phyloP scores from a whole-genome alignment of 2,888 invertebrate genomes.

The Yponomeuta evonymella region DNA sequence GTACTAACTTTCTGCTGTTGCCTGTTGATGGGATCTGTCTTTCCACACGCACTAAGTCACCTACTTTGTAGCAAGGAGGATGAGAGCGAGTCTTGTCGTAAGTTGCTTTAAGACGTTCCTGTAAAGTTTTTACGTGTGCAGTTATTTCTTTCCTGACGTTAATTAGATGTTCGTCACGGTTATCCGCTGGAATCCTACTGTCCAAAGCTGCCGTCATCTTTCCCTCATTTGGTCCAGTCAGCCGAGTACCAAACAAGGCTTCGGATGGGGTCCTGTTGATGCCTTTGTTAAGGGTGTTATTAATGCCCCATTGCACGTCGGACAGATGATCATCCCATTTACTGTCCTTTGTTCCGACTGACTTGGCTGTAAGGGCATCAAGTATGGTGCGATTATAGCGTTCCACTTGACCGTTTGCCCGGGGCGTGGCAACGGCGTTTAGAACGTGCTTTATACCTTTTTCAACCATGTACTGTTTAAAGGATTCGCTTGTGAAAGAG shows the following conservation, averaged over 20 bases:
- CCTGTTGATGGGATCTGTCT: conserved; percentile 17
- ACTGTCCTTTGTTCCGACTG: conserved; percentile 9
- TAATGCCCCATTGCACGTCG: conserved; percentile 19
- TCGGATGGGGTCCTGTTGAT: conserved; percentile 17
- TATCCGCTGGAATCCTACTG: not conserved
- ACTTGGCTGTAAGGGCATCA: conserved; percentile 14
- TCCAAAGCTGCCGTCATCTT: not conserved
- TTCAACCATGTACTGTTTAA: conserved; percentile 12
- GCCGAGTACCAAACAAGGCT: conserved; percentile 16
- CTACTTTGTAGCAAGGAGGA: not conserved
- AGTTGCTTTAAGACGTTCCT: not conserved
- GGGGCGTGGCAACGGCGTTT: conserved; percentile 7
- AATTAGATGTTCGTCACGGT: not conserved
- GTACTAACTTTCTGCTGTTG: conserved; percentile 18
- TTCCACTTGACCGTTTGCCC: conserved; percentile 11
- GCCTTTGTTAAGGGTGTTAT: conserved; percentile 16
- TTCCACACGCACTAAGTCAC: conserved; percentile 17
- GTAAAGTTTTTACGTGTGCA: not conserved
- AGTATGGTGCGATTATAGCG: conserved; percentile 10
- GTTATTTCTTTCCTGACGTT: not conserved
- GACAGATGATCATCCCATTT: conserved; percentile 19
- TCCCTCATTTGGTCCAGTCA: conserved; percentile 2
- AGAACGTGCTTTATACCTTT: conserved; percentile 16
- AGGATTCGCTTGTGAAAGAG: conserved; percentile 17
- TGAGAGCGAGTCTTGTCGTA: not conserved